A percentile compares a stretch with the other conserved stretches of the same genome.
Evolutionary conservation across 2,888 invertebrate species (phyloP).

Genomic region (Tachina grossa): DNA sequence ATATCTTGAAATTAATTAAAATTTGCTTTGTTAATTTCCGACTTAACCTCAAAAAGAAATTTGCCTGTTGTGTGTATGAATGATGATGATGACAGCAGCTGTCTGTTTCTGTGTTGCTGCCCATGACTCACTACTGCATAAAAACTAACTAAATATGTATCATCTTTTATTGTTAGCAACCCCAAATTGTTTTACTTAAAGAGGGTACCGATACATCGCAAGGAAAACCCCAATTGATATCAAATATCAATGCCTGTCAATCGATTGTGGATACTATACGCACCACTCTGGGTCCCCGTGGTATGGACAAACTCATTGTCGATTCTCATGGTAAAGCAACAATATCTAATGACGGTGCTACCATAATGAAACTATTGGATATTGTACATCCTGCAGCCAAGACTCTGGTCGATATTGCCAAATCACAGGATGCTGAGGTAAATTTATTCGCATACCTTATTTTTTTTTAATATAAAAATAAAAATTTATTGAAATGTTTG

Average conservation of each 20-base stretch:
- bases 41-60: conserved; percentile 73
- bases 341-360: conserved; percentile 99
- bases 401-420: conserved; percentile 98
- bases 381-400: conserved; percentile 99
- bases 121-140: conserved; percentile 54
- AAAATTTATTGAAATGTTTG: neutral
- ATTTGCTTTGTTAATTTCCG: neutral
- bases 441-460: conserved; percentile 67
- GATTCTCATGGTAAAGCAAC: conserved; percentile 94
- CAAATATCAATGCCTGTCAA: conserved; percentile 99
- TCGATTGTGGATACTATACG: conserved; percentile 96
- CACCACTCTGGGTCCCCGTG: conserved; percentile 98
- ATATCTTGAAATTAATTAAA: neutral
- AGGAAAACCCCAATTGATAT: conserved; percentile 97
- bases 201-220: conserved; percentile 99
- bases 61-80: conserved; percentile 64
- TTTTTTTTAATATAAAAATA: neutral
- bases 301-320: conserved; percentile 99
- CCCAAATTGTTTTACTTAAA: conserved; percentile 97
- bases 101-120: conserved; percentile 38
- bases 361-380: conserved; percentile 98
- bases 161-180: conserved; percentile 88
- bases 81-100: conserved; percentile 46
- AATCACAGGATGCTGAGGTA: conserved; percentile 99
- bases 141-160: neutral